Evolutionary conservation across 2,888 invertebrate species (phyloP).

Genomic region (Aporophyla nigra): DNA sequence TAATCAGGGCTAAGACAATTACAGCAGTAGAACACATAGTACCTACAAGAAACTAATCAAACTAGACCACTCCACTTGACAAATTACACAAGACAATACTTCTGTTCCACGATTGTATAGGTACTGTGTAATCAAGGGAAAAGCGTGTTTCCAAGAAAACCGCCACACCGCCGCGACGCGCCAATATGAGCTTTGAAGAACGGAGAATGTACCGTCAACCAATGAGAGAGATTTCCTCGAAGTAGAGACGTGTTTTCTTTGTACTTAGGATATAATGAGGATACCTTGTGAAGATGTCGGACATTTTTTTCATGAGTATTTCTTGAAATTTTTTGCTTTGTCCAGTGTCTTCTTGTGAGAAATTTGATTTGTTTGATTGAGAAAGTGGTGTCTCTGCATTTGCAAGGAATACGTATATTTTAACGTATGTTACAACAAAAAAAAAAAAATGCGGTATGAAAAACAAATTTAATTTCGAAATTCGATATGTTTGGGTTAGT

Average conservation of each 20-base stretch:
- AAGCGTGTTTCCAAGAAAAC: conserved; percentile 33
- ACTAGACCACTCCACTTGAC: not conserved
- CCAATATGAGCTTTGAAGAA: conserved; percentile 45
- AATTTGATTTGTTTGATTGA: too few species aligned
- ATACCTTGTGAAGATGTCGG: not conserved
- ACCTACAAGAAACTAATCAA: not conserved
- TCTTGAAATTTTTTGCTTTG: not conserved
- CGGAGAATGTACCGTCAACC: conserved; percentile 16
- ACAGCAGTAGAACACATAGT: not conserved
- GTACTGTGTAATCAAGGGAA: conserved; percentile 56
- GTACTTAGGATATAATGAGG: not conserved
- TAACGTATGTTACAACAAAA: too few species aligned
- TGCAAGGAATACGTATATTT: too few species aligned
- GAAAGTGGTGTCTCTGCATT: not conserved
- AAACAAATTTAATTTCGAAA: too few species aligned
- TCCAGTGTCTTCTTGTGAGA: not conserved
- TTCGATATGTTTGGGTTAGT: too few species aligned
- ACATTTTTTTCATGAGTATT: not conserved
- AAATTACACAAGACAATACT: conserved; percentile 20
- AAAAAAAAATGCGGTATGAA: too few species aligned
- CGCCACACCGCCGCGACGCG: conserved; percentile 20
- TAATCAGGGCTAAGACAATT: not conserved
- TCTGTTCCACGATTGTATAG: conserved; percentile 24
- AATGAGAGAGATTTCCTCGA: conserved; percentile 8
- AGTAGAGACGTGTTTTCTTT: not conserved